phyloP scores from a whole-genome alignment of 2,888 invertebrate species.

The Apotomis turbidana region DNA sequence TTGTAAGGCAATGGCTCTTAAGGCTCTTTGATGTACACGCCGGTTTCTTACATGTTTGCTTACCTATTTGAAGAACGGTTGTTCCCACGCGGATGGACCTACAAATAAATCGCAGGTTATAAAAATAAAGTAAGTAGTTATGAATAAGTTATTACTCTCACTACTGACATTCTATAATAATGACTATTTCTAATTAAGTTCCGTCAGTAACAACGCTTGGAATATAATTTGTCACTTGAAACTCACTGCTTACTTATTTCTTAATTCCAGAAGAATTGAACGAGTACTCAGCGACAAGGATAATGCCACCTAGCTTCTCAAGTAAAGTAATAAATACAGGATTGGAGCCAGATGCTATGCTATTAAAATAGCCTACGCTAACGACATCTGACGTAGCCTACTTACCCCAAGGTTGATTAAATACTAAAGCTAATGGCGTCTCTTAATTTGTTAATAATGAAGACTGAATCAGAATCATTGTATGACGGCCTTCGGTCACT shows the following conservation, averaged over 20 bases:
- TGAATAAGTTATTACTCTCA: too few relatives aligned
- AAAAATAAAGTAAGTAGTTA: too few relatives aligned
- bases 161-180: too few relatives aligned
- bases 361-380: slow-evolving; percentile 18
- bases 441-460: slow-evolving; percentile 17
- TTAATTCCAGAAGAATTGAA: not conserved
- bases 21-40: too few relatives aligned
- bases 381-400: slow-evolving; percentile 22
- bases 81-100: too few relatives aligned
- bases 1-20: too few relatives aligned
- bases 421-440: slow-evolving; percentile 16
- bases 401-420: slow-evolving; percentile 21
- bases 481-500: not conserved
- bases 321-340: not conserved
- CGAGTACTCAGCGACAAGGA: not conserved
- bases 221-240: not conserved
- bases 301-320: not conserved
- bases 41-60: too few relatives aligned
- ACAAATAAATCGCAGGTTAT: too few relatives aligned
- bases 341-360: slow-evolving; percentile 3
- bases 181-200: too few relatives aligned
- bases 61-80: too few relatives aligned
- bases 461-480: slow-evolving; percentile 7
- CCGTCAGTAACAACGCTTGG: too few relatives aligned
- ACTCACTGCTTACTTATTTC: not conserved